These are phyloP conservation scores for Dasypogon diadema DNA, from an alignment of 2,888 invertebrate species.

Conservation along the genomic window DNA sequence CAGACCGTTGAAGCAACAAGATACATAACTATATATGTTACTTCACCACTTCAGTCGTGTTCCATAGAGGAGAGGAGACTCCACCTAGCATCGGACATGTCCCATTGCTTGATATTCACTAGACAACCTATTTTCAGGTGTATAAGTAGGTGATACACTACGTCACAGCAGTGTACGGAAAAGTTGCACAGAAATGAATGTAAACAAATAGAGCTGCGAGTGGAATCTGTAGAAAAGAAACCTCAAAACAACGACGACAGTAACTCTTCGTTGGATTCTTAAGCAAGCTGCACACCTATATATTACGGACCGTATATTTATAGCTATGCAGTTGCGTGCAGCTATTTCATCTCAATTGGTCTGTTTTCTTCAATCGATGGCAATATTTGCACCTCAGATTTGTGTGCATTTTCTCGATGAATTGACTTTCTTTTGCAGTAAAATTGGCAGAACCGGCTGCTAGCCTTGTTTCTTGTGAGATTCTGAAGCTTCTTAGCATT, in stretches of 20 bases:
- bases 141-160: conserved; percentile 34
- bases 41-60: no score
- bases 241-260: background rate
- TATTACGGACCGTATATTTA: background rate
- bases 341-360: background rate
- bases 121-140: background rate
- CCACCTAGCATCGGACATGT: no score
- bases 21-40: background rate
- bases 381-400: background rate
- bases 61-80: no score
- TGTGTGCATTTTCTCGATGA: background rate
- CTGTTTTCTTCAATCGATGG: background rate
- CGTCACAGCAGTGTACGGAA: background rate
- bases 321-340: background rate
- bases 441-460: conserved; percentile 25
- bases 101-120: background rate
- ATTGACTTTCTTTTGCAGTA: conserved; percentile 27
- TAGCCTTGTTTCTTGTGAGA: background rate
- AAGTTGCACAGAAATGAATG: background rate
- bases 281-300: background rate
- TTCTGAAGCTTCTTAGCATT: background rate
- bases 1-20: background rate
- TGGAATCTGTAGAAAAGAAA: no score
- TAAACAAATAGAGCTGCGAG: conserved; percentile 13
- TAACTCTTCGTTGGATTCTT: background rate